phyloP scores from a whole-genome alignment of 1,140 invertebrate genomes.

The Andricus grossulariae region DNA sequence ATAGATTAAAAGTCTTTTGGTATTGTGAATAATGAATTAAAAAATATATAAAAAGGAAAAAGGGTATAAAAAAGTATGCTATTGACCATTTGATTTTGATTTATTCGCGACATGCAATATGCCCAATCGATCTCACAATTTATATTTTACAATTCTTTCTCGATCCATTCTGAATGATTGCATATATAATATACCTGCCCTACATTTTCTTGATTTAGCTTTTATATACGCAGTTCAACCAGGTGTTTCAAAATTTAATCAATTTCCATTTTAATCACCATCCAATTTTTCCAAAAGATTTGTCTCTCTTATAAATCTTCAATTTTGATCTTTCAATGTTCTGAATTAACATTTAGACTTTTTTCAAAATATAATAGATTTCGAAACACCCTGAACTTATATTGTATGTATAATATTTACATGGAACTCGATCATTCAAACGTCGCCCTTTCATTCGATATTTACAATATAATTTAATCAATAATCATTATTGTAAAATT shows the following conservation, averaged over 20 bases:
- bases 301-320: no score
- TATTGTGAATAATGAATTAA: background rate
- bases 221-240: background rate
- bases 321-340: no score
- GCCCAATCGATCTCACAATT: slow-evolving; percentile 45
- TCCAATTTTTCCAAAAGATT: no score
- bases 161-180: slow-evolving; percentile 35
- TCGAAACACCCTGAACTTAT: slow-evolving; percentile 11
- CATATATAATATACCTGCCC: slow-evolving; percentile 33
- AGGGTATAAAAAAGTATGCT: background rate
- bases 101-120: slow-evolving; percentile 58
- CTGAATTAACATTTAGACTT: no score
- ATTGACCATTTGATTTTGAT: slow-evolving; percentile 60
- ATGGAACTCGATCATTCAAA: background rate
- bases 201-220: slow-evolving; percentile 21
- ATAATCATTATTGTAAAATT: slow-evolving; percentile 25
- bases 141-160: slow-evolving; percentile 37
- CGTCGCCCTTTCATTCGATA: no score
- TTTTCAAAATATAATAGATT: background rate
- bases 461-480: background rate
- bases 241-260: slow-evolving; percentile 27
- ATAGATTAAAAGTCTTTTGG: no score
- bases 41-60: background rate
- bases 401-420: background rate
- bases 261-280: background rate